Percentiles rank a stretch among this genome's conserved stretches.
phyloP scores from a whole-genome alignment of 92 coral and sea anemone species.

The Epizoanthus fatuus region DNA sequence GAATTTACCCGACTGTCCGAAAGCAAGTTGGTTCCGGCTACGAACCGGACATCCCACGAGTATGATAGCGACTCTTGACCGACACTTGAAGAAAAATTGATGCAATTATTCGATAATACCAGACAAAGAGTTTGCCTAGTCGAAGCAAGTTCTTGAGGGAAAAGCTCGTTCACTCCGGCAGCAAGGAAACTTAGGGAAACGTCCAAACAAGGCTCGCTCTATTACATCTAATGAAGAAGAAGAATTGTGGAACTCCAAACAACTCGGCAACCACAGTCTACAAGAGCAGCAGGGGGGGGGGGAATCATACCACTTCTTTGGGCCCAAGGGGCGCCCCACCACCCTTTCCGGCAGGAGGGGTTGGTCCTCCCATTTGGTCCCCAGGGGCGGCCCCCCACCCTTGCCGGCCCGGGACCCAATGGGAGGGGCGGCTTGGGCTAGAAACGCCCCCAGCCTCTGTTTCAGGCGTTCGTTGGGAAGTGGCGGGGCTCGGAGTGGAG shows the following conservation, averaged over 20 bases:
- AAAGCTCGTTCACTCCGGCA: constrained; percentile 4
- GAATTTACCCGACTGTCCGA: too few relatives aligned
- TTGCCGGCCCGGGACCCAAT: too few relatives aligned
- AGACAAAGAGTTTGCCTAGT: constrained; percentile 42
- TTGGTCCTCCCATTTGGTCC: too few relatives aligned
- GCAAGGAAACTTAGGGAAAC: constrained; percentile 4
- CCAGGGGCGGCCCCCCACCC: too few relatives aligned
- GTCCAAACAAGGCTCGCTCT: background rate
- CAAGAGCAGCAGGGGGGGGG: too few relatives aligned
- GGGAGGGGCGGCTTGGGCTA: too few relatives aligned
- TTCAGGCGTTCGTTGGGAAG: too few relatives aligned
- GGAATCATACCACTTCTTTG: too few relatives aligned
- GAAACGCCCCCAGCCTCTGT: too few relatives aligned
- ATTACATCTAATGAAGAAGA: constrained; percentile 8
- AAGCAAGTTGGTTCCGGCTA: background rate
- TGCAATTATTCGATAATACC: constrained; percentile 43
- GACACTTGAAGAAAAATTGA: constrained; percentile 58
- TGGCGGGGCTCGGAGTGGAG: too few relatives aligned
- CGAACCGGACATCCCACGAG: constrained; percentile 42
- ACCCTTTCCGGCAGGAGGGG: too few relatives aligned
- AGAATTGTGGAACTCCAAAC: constrained; percentile 17
- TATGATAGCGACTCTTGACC: constrained; percentile 44
- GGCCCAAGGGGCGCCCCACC: too few relatives aligned
- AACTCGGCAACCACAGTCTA: constrained; percentile 41
- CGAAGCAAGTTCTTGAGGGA: constrained; percentile 23